Evolutionary conservation across 2,113 vertebrate species (phyloP), one percentile per base, ranked within the genome.

Genomic region (Nannospalax galili): DNA sequence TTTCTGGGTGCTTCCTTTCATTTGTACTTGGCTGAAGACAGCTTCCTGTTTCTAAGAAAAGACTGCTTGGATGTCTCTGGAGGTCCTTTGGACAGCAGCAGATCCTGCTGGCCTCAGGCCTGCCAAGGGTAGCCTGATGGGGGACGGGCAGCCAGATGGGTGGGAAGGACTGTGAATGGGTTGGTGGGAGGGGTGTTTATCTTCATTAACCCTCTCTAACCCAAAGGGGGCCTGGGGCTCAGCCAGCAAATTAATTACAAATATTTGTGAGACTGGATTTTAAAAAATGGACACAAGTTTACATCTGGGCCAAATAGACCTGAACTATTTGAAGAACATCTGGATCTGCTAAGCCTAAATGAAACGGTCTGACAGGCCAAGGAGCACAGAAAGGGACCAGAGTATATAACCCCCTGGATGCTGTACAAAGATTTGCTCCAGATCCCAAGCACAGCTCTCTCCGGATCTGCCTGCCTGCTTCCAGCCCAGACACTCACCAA

Each of bases 21-120:
- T 96, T 93, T 94, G 93, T 37, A 80, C 92, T 97, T 95, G 96
- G 96, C 96, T 88, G 75, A 92, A 75, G 90, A 92, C 73, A 62
- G 28, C 65, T 98, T 97, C 95, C 97, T 96, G 96, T 97, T 97
- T 98, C 97, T 97, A 97, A 97, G 97, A 97, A 98, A 97, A 97
- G 97, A 78, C 90, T 78, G 75, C 80, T 88, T 37, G 45, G 91
- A 89, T 93, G 78, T 90, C 94, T 97, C 92, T 52, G 6, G 72
- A 88, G 86, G 64, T 87, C 64, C 75, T 89, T 79, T 40, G 93
- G 79, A 92, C 84, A 67, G 91, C 84, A 67, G 91, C 67, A 78
- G 91, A 94, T 90, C 67, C 48, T 58, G 73, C 81, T 67, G 88
- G 91, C 64, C 92, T 80, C 58, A 62, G 89, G 45, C 26, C 73